These are phyloP conservation scores for Diarsia mendica DNA, from an alignment of 2,888 invertebrate genomes.

Conservation along the genomic window DNA sequence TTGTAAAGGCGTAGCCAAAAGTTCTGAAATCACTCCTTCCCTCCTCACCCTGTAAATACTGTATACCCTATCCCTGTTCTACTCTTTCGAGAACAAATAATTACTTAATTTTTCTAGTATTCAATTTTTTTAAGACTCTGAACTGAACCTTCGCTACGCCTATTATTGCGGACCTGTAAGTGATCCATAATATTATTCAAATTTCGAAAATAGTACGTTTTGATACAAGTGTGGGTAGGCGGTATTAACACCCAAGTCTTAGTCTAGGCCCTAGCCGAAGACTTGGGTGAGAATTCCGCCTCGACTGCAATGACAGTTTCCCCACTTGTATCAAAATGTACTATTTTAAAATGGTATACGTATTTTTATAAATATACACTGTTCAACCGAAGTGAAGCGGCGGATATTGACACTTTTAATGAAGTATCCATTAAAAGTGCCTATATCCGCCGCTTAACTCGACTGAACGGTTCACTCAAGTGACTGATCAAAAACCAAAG, in stretches of 20 bases:
- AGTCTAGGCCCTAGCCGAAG: no score
- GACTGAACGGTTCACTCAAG: neutral
- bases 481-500: neutral
- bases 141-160: slow-evolving; percentile 15
- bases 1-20: neutral
- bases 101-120: neutral
- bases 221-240: no score
- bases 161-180: slow-evolving; percentile 17
- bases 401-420: no score
- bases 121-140: neutral
- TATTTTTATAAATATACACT: neutral
- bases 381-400: neutral
- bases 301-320: neutral
- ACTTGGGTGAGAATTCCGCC: neutral
- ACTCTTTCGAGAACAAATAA: neutral
- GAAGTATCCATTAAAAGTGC: neutral
- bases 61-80: slow-evolving; percentile 12
- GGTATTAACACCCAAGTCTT: no score
- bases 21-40: neutral
- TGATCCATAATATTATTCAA: neutral
- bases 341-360: neutral
- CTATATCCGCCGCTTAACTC: neutral
- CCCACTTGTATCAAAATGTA: neutral
- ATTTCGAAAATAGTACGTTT: neutral
- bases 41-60: neutral